Evolutionary conservation across 2,797 vertebrate genomes (phyloP).

Genomic region (Helarctos malayanus): DNA sequence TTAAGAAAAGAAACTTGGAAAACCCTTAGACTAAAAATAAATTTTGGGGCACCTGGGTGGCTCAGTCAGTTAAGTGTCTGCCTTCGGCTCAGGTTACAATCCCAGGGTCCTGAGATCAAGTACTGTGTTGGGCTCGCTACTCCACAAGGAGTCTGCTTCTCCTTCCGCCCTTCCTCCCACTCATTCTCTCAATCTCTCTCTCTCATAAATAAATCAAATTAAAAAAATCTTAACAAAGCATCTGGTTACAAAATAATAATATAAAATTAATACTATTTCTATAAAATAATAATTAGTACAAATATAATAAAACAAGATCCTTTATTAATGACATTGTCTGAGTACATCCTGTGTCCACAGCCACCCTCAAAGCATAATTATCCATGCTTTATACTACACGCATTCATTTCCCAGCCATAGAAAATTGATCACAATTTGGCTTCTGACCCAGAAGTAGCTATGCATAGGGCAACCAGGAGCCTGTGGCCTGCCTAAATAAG

Average conservation of each 20-base stretch:
- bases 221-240: not conserved
- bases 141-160: not conserved
- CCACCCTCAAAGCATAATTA: not conserved
- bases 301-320: not conserved
- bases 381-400: not conserved
- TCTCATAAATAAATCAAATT: not conserved
- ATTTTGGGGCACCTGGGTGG: not conserved
- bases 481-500: not conserved
- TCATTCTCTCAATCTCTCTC: not conserved
- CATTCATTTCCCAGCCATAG: not conserved
- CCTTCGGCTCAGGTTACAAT: not conserved
- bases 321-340: not conserved
- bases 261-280: not conserved
- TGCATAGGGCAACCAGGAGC: not conserved
- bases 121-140: not conserved
- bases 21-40: constrained; percentile 10
- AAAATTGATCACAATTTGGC: not conserved
- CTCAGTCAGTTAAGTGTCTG: too few species aligned
- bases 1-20: not conserved
- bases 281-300: constrained; percentile 1
- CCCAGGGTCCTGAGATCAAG: not conserved
- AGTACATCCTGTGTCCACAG: not conserved
- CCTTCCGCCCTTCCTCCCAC: not conserved
- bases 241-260: constrained; percentile 27
- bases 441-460: not conserved